Percentiles rank a stretch among this genome's conserved stretches.
These are phyloP conservation scores for Catharus ustulatus DNA, from an alignment of 2,797 vertebrate genomes.

Conservation along the genomic window DNA sequence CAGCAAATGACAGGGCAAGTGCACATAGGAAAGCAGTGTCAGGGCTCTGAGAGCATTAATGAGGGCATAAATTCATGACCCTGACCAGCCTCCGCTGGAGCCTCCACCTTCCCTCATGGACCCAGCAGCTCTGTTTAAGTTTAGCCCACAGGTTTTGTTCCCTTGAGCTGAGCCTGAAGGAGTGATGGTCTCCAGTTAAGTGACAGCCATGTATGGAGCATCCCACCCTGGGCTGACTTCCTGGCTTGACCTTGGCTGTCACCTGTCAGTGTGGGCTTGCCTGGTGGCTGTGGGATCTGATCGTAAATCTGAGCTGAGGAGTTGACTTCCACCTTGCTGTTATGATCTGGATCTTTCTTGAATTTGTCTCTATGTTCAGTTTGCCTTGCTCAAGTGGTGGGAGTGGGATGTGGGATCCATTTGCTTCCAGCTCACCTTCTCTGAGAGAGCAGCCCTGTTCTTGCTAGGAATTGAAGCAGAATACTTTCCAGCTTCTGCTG, in stretches of 20 bases:
- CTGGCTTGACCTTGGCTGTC: neutral
- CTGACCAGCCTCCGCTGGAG: neutral
- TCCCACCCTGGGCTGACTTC: neutral
- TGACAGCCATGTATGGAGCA: neutral
- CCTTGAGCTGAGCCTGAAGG: neutral
- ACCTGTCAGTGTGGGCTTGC: neutral
- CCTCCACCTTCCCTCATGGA: neutral
- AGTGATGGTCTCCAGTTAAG: neutral
- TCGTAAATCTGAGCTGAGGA: neutral
- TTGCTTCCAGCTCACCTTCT: neutral
- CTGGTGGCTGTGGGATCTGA: neutral
- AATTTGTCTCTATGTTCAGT: neutral
- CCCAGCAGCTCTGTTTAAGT: neutral
- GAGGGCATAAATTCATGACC: neutral
- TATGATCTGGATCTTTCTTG: neutral
- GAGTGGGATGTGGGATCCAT: neutral
- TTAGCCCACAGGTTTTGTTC: rapidly evolving
- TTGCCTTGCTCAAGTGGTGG: neutral
- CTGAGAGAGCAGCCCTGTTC: neutral
- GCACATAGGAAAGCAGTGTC: neutral
- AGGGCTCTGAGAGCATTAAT: neutral
- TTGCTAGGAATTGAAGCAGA: neutral
- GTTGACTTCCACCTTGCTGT: neutral
- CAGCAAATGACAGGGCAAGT: neutral
- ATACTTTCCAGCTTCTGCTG: neutral